Evolutionary conservation across 35 echinoderm and acorn worm species (phyloP), one percentile per base, ranked within the genome.

Genomic region (Diadema setosum): DNA sequence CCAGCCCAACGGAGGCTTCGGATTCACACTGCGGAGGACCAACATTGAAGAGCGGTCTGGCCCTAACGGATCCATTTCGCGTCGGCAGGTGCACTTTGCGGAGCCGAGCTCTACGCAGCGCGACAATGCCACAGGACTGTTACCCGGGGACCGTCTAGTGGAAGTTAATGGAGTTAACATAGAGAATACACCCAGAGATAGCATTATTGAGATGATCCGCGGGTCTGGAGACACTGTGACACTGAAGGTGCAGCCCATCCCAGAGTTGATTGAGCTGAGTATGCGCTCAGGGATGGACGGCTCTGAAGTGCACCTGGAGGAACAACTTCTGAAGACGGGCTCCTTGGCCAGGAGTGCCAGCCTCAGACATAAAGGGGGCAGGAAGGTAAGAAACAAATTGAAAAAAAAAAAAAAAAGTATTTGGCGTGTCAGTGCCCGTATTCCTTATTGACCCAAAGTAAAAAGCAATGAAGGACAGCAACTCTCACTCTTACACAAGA

Each of bases 161-260:
- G 96, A 98, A 81, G 96, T 98, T 24, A 98, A 94, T 81, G 93
- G 85, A 8, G 70, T 31, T 36, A 98, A 98, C 37, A 87, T 98
- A 34, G 92, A 98, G 75, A 89, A 78, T 60, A 94, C 82, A 1
- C 86, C 85, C 8, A 70, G 96, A 23, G 92, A 98, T 82, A 85
- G 91, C 15, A 98, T 98, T 31, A 94, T 98, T 33, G 56, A 42
- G 1, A 91, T 89, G 89, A 98, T 98, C 35, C 83, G 96, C 14
- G 87, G 90, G 16, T 94, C 96, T 23, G 82, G 92, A 35, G 92
- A 99, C 26, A 44, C 86, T 2, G 96, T 99, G 48, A 85, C 83
- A 36, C 84, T 99, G 20, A 99, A 94, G 63, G 96, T 99, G 5
- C 96, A 99, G 58, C 96, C 96, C 11, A 99, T 99, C 59, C 91